Conservation (phyloP, 2,888 invertebrate genomes). For the Rhingia campestris region DNA sequence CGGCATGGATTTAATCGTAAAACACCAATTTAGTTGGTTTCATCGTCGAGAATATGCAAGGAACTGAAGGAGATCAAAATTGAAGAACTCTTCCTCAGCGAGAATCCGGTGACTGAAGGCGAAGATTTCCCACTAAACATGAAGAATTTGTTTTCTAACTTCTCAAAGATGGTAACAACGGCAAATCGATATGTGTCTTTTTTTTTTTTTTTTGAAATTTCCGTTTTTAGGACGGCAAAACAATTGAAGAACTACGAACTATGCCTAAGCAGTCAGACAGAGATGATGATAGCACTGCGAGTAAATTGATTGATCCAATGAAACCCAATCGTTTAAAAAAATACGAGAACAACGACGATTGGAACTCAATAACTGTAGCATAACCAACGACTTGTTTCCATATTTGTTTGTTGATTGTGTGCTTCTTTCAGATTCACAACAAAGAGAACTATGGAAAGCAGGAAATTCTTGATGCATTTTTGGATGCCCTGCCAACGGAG, state of each 20-base stretch:
- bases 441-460: constrained; percentile 75
- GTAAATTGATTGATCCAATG: constrained; percentile 76
- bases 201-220: not conserved
- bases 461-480: constrained; percentile 78
- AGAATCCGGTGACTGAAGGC: constrained; percentile 78
- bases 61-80: constrained; percentile 78
- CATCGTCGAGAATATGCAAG: constrained; percentile 76
- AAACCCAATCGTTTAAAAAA: constrained; percentile 71
- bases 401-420: not conserved
- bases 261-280: constrained; percentile 77
- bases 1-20: constrained; percentile 6
- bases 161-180: constrained; percentile 71
- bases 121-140: constrained; percentile 79
- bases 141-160: constrained; percentile 77
- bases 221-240: constrained; percentile 77
- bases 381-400: not conserved
- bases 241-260: constrained; percentile 78
- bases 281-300: constrained; percentile 75
- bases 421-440: constrained; percentile 76
- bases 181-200: too few species aligned
- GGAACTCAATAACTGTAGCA: constrained; percentile 80
- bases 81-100: constrained; percentile 76
- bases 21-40: constrained; percentile 74
- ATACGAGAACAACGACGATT: constrained; percentile 77
- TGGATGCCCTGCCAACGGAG: constrained; percentile 76